Conservation (phyloP, 2,113 vertebrate genomes). For the Empidonax traillii region DNA sequence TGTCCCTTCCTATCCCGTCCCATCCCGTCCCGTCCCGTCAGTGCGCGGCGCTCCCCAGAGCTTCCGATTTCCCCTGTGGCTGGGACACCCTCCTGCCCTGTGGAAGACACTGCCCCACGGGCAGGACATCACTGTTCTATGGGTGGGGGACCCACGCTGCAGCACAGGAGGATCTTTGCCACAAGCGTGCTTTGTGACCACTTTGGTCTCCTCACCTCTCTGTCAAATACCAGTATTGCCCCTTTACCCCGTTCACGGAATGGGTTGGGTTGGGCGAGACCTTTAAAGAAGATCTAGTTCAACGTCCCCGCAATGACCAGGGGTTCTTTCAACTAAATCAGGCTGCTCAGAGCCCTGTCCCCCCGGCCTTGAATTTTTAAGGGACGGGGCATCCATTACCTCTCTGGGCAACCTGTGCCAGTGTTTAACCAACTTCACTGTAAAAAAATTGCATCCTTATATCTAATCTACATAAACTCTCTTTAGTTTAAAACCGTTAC, state of each 20-base stretch:
- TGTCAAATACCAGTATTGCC: accelerated
- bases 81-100: too few species aligned
- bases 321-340: not conserved
- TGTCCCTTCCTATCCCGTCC: not conserved
- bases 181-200: not conserved
- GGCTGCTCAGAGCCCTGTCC: not conserved
- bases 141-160: not conserved
- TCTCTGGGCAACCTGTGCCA: too few species aligned
- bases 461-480: not conserved
- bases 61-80: too few species aligned
- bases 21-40: not conserved
- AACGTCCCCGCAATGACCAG: not conserved
- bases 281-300: not conserved
- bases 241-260: accelerated
- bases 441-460: not conserved
- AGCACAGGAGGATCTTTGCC: not conserved
- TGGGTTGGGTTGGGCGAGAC: not conserved
- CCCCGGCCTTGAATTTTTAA: not conserved
- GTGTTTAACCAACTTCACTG: not conserved
- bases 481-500: not conserved
- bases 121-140: accelerated
- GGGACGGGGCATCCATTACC: not conserved
- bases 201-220: not conserved
- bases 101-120: not conserved
- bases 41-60: not conserved